A percentile compares a stretch with the other conserved stretches of the same genome.
Evolutionary conservation across 2,113 vertebrate species (phyloP).

Genomic region (Choloepus hoffmanni): DNA sequence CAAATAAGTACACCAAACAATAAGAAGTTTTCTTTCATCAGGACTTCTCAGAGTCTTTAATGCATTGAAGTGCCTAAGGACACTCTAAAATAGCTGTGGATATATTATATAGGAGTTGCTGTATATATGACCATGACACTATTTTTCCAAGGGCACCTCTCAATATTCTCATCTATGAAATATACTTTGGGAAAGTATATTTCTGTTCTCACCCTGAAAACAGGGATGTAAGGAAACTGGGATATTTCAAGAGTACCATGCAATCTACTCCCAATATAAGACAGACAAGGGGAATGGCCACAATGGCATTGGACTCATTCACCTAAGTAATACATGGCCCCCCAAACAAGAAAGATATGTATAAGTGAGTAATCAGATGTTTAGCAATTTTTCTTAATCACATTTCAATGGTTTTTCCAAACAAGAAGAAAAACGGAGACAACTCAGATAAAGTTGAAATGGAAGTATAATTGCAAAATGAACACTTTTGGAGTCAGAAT

Average conservation of each 20-base stretch:
- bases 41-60: neutral
- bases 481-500: neutral
- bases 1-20: neutral
- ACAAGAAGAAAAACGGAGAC: neutral
- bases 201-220: neutral
- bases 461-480: neutral
- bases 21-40: neutral
- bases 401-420: neutral
- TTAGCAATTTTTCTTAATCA: neutral
- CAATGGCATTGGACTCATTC: neutral
- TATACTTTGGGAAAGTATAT: neutral
- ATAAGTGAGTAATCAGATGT: neutral
- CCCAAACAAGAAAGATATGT: neutral
- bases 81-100: neutral
- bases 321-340: neutral
- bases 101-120: neutral
- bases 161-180: neutral
- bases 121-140: neutral
- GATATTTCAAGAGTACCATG: neutral
- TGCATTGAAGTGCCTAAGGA: neutral
- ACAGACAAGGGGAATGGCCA: neutral
- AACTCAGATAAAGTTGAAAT: constrained; percentile 5
- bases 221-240: neutral
- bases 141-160: neutral
- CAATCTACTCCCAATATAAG: neutral